Evolutionary conservation across 2,797 vertebrate species (phyloP).

Genomic region (Pelodytes ibericus): DNA sequence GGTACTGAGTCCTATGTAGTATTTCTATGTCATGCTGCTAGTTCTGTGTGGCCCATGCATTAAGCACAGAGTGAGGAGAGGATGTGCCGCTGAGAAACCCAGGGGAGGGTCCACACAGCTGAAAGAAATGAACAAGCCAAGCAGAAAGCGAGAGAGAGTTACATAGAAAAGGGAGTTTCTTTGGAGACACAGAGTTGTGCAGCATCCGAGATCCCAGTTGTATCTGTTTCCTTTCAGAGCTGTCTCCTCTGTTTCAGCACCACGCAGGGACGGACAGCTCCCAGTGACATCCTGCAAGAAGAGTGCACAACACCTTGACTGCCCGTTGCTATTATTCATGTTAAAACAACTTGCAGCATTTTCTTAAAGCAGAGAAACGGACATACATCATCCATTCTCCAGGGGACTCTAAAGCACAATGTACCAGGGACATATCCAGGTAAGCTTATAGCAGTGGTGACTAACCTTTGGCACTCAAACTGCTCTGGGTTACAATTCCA

Average conservation of each 20-base stretch:
- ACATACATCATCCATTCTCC: slow-evolving; percentile 50
- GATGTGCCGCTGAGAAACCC: slow-evolving; percentile 31
- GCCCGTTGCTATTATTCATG: neutral
- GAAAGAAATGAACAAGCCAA: slow-evolving; percentile 53
- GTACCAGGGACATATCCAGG: slow-evolving; percentile 85
- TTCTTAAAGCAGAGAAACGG: slow-evolving; percentile 21
- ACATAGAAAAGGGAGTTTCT: slow-evolving; percentile 55
- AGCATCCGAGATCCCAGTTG: slow-evolving; percentile 6
- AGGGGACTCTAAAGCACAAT: slow-evolving; percentile 68
- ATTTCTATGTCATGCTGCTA: slow-evolving; percentile 60
- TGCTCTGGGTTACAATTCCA: too few relatives aligned
- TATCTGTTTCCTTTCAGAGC: slow-evolving; percentile 10
- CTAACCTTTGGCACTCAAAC: neutral
- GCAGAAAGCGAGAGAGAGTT: slow-evolving; percentile 60
- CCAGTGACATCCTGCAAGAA: slow-evolving; percentile 38
- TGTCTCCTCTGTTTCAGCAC: slow-evolving; percentile 60
- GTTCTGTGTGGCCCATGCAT: slow-evolving; percentile 56
- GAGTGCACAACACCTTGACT: neutral
- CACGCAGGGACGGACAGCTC: slow-evolving; percentile 59
- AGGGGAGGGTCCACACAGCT: slow-evolving; percentile 46
- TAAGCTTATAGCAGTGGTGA: slow-evolving; percentile 61
- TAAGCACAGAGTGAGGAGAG: slow-evolving; percentile 51
- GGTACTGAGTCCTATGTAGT: slow-evolving; percentile 38
- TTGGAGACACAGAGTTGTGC: slow-evolving; percentile 55
- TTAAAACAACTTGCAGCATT: neutral